Percentiles rank a stretch among this genome's conserved stretches.
Conservation (phyloP, 2,888 invertebrate genomes). For the Oxycera nigricornis region DNA sequence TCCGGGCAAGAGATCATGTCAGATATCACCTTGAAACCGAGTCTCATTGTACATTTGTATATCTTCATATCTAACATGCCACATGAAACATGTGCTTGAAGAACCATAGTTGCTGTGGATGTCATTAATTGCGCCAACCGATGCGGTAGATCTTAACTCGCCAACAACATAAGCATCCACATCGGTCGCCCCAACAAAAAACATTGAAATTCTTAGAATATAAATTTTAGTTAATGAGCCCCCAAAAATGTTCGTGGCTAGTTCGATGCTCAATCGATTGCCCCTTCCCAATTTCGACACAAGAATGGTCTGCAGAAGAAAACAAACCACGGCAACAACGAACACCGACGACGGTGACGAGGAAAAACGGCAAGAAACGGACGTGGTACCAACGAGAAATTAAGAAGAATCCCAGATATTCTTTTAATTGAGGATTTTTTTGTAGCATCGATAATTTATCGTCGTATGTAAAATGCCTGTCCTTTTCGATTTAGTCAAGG, state of each 20-base stretch:
- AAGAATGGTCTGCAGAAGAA: background rate
- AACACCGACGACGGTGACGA: background rate
- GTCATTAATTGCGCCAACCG: slow-evolving; percentile 22
- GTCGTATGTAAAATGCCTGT: slow-evolving; percentile 27
- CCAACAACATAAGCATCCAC: background rate
- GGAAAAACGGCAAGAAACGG: background rate
- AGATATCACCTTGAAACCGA: background rate
- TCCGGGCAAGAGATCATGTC: background rate
- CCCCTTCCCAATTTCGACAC: background rate
- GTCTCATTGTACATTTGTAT: background rate
- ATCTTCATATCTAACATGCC: background rate
- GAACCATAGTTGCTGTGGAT: background rate
- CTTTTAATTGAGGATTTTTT: slow-evolving; percentile 33
- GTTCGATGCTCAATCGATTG: slow-evolving; percentile 27
- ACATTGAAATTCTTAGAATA: slow-evolving; percentile 25
- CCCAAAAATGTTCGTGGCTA: slow-evolving; percentile 24
- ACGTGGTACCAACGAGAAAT: background rate
- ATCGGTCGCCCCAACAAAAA: background rate
- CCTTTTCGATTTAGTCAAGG: slow-evolving; percentile 24
- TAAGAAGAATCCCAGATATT: slow-evolving; percentile 15
- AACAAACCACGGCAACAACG: background rate
- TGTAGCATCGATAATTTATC: slow-evolving; percentile 5
- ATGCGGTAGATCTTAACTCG: slow-evolving; percentile 29
- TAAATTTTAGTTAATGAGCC: slow-evolving; percentile 34
- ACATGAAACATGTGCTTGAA: background rate